phyloP scores from a whole-genome alignment of 2,888 invertebrate species.

The Conus canariensis region DNA sequence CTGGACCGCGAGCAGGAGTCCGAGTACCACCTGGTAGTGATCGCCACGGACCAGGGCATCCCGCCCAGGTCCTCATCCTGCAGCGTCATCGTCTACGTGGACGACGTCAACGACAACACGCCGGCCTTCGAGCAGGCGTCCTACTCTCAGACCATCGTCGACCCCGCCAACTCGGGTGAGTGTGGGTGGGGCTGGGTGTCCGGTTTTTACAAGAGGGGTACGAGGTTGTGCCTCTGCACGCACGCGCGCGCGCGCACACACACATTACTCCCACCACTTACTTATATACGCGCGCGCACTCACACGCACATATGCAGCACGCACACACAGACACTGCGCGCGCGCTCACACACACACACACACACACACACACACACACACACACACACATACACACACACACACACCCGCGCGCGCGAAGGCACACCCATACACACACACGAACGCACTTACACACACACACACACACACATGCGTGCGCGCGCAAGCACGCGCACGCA shows the following conservation, averaged over 20 bases:
- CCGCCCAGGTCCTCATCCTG: slow-evolving; percentile 81
- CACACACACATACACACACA: neutral
- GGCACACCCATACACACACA: too few relatives aligned
- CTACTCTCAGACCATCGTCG: slow-evolving; percentile 90
- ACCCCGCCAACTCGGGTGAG: slow-evolving; percentile 87
- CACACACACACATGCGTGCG: neutral
- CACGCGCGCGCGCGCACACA: too few relatives aligned
- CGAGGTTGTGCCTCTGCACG: too few relatives aligned
- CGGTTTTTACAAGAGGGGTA: neutral
- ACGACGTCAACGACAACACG: slow-evolving; percentile 89
- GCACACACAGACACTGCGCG: too few relatives aligned
- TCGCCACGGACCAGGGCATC: slow-evolving; percentile 74
- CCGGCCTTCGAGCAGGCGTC: slow-evolving; percentile 83
- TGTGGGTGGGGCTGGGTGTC: neutral
- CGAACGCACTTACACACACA: neutral
- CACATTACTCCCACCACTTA: neutral
- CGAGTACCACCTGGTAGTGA: slow-evolving; percentile 74
- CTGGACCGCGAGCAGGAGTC: slow-evolving; percentile 84
- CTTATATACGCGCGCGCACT: too few relatives aligned
- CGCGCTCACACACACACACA: too few relatives aligned
- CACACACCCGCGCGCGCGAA: neutral
- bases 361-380: neutral
- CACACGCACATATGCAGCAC: too few relatives aligned
- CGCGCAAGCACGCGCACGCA: too few relatives aligned
- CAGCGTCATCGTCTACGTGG: slow-evolving; percentile 81